Evolutionary conservation across 2,888 invertebrate species (phyloP).

Genomic region (Apodemia zela): DNA sequence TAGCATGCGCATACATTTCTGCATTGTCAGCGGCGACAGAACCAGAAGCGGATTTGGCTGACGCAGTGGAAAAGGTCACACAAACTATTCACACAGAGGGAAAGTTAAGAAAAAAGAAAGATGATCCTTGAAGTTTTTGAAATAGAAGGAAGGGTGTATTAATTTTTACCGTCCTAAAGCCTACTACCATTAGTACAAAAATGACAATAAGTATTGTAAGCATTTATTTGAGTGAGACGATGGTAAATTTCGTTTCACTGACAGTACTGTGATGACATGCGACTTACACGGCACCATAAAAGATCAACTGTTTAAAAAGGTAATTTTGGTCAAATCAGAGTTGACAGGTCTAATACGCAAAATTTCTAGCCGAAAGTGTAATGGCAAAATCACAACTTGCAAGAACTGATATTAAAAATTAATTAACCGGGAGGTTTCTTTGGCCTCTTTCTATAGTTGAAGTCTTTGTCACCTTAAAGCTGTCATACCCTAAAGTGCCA

Average conservation of each 20-base stretch:
- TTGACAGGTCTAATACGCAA: background rate
- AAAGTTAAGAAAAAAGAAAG: constrained; percentile 91
- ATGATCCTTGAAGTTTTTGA: constrained; percentile 75
- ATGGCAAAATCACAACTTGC: too few relatives aligned
- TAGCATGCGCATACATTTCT: constrained; percentile 96
- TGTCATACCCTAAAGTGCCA: too few relatives aligned
- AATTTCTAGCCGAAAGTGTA: background rate
- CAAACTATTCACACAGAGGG: constrained; percentile 95
- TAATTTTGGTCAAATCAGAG: background rate
- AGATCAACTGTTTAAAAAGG: background rate
- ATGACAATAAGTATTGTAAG: constrained; percentile 50
- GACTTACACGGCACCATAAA: background rate
- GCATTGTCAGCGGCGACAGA: constrained; percentile 89
- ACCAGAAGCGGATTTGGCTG: constrained; percentile 83
- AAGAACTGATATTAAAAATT: too few relatives aligned
- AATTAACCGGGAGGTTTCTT: too few relatives aligned
- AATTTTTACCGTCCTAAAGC: constrained; percentile 41
- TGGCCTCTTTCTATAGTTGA: too few relatives aligned
- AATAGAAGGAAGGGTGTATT: constrained; percentile 21
- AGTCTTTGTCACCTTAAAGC: too few relatives aligned
- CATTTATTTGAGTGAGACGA: constrained; percentile 29
- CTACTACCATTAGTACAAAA: constrained; percentile 59
- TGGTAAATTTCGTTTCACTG: constrained; percentile 22
- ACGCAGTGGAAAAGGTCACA: constrained; percentile 93
- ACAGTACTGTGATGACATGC: background rate